These are phyloP conservation scores for Isichthys henryi DNA, from an alignment of 2,113 vertebrate species.

Conservation along the genomic window DNA sequence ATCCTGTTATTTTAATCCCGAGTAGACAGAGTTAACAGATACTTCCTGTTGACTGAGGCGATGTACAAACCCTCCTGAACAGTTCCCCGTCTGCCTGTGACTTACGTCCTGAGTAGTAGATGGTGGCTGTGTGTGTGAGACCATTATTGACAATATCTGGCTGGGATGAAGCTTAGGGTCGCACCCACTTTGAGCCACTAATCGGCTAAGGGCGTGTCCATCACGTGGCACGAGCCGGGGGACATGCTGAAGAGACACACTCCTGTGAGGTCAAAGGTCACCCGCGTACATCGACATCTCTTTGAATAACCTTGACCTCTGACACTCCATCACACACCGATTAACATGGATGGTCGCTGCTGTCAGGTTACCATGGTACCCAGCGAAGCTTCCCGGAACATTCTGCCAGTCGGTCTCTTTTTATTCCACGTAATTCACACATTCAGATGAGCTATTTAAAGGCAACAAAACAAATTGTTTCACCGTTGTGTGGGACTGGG, in stretches of 20 bases:
- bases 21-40: neutral
- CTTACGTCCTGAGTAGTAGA: neutral
- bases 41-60: neutral
- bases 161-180: neutral
- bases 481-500: neutral
- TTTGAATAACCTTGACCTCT: neutral
- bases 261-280: neutral
- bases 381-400: neutral
- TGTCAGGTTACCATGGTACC: conserved; percentile 10
- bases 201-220: neutral
- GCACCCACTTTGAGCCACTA: neutral
- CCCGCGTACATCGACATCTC: neutral
- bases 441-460: neutral
- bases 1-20: neutral
- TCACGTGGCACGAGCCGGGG: neutral
- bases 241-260: neutral
- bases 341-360: neutral
- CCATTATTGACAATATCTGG: neutral
- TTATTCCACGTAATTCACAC: neutral
- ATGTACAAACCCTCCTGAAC: neutral
- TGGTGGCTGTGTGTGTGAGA: neutral
- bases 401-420: neutral
- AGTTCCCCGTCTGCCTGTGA: neutral
- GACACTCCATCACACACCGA: neutral
- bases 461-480: neutral